A percentile compares a stretch with the other conserved stretches of the same genome.
These are phyloP conservation scores for Pollenia labialis DNA, from an alignment of 2,888 invertebrate genomes.

Conservation along the genomic window DNA sequence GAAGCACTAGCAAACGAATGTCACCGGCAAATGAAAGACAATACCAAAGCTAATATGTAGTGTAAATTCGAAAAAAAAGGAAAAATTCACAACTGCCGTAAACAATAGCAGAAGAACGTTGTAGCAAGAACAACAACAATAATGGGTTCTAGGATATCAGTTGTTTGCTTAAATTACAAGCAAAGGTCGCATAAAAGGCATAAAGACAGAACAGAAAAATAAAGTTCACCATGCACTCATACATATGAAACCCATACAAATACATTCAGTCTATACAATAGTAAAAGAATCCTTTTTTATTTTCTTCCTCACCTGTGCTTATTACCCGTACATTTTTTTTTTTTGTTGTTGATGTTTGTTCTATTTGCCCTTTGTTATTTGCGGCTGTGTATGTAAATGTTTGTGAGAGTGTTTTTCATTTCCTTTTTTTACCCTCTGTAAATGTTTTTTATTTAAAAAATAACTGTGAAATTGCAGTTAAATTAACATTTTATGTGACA, in stretches of 20 bases:
- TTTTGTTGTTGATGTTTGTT: not conserved
- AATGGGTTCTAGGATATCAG: slow-evolving; percentile 46
- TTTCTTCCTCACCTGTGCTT: slow-evolving; percentile 46
- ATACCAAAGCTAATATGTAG: slow-evolving; percentile 44
- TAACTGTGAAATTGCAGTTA: slow-evolving; percentile 63
- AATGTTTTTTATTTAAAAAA: slow-evolving; percentile 36
- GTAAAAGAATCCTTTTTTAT: not conserved
- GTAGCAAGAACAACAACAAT: slow-evolving; percentile 20
- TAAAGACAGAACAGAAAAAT: slow-evolving; percentile 38
- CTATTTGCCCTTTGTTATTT: slow-evolving; percentile 29
- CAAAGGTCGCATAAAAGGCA: slow-evolving; percentile 72
- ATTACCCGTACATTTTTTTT: slow-evolving; percentile 23
- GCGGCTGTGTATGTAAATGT: not conserved
- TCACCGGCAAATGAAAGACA: slow-evolving; percentile 61
- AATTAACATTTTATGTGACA: slow-evolving; percentile 74
- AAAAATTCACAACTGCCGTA: not conserved
- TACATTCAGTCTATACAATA: slow-evolving; percentile 27
- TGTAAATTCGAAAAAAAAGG: slow-evolving; percentile 27
- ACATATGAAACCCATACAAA: slow-evolving; percentile 41
- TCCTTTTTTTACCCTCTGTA: slow-evolving; percentile 8
- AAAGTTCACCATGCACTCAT: not conserved
- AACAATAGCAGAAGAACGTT: slow-evolving; percentile 14
- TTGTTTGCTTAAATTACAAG: slow-evolving; percentile 69
- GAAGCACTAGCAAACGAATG: slow-evolving; percentile 40
- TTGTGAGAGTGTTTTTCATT: not conserved